A percentile compares a stretch with the other conserved stretches of the same genome.
Conservation (phyloP, 2,888 invertebrate species). For the Drosophila antonietae region DNA sequence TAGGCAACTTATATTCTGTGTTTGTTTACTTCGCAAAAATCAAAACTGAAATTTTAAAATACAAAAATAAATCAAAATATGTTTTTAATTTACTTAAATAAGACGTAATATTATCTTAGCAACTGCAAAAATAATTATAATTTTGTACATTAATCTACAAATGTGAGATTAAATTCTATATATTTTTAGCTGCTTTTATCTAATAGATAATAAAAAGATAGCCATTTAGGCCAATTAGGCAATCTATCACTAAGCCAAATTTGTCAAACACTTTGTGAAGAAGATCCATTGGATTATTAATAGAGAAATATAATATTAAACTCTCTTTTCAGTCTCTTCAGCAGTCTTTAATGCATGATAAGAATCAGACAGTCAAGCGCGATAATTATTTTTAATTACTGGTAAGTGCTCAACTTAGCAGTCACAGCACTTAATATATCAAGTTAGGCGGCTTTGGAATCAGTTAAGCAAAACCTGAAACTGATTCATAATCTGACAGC, state of each 20-base stretch:
- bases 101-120: no score
- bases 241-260: not conserved
- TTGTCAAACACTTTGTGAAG: not conserved
- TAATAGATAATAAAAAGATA: no score
- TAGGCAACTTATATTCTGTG: no score
- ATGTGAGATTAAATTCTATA: not conserved
- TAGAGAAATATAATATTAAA: not conserved
- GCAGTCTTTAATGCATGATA: not conserved
- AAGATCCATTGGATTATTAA: not conserved
- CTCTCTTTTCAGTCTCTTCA: no score
- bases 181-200: not conserved
- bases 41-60: no score
- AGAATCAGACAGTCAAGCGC: constrained; percentile 1
- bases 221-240: not conserved
- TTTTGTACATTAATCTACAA: not conserved
- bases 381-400: constrained; percentile 13
- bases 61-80: no score
- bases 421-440: not conserved
- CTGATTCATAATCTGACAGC: constrained; percentile 6
- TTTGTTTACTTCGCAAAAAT: no score
- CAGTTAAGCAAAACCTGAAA: constrained; percentile 7
- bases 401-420: constrained; percentile 1
- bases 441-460: not conserved
- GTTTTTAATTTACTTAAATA: no score
- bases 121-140: not conserved